phyloP scores from a whole-genome alignment of 2,888 invertebrate genomes.

The Latrodectus elegans region DNA sequence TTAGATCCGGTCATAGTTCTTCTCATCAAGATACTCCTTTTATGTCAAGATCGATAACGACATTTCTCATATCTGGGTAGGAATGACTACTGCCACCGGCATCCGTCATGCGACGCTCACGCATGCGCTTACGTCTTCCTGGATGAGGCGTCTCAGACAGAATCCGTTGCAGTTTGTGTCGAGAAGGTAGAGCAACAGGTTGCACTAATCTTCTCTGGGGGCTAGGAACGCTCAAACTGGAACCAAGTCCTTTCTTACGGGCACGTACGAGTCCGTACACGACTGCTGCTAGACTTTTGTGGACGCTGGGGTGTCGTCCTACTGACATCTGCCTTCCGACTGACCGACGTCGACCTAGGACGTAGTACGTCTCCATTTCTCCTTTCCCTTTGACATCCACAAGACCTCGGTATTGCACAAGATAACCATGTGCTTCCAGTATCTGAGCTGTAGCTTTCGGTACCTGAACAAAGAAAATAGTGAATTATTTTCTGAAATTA shows the following conservation, averaged over 20 bases:
- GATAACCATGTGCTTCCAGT: conserved; percentile 83
- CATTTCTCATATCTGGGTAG: conserved; percentile 68
- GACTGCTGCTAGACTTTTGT: conserved; percentile 87
- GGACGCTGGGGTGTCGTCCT: conserved; percentile 81
- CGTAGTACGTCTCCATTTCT: conserved; percentile 95
- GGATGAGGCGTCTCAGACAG: conserved; percentile 70
- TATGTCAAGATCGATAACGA: conserved; percentile 43
- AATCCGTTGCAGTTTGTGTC: conserved; percentile 70
- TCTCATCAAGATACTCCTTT: conserved; percentile 46
- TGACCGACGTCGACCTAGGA: conserved; percentile 78
- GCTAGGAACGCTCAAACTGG: conserved; percentile 70
- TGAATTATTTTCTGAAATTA: not conserved
- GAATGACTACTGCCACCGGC: conserved; percentile 67
- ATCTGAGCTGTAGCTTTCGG: conserved; percentile 78
- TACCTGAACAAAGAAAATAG: conserved; percentile 40
- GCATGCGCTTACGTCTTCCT: conserved; percentile 55
- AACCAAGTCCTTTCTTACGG: conserved; percentile 80
- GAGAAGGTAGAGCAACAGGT: conserved; percentile 44
- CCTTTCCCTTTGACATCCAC: conserved; percentile 96
- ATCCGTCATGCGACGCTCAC: conserved; percentile 69
- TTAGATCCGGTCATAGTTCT: not conserved
- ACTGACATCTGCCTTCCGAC: conserved; percentile 69
- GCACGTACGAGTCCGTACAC: conserved; percentile 93
- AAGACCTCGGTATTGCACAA: conserved; percentile 85
- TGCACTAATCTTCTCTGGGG: conserved; percentile 42